Evolutionary conservation across 2,888 invertebrate genomes (phyloP).

Genomic region (Marronus borbonicus): DNA sequence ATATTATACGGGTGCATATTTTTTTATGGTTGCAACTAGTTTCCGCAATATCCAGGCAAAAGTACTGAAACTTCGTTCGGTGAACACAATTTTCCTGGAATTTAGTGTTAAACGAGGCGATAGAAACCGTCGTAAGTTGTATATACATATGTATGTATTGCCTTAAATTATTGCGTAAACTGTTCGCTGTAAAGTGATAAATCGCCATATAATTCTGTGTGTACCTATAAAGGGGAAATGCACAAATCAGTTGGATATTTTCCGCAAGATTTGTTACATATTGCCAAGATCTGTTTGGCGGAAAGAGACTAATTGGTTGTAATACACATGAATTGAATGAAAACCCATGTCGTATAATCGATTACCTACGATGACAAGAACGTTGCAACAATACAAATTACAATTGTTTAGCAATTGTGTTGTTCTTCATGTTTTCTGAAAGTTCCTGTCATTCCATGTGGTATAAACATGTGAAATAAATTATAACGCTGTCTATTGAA

Average conservation of each 20-base stretch:
- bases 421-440: too few relatives aligned
- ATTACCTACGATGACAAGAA: too few relatives aligned
- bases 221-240: neutral
- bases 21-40: too few relatives aligned
- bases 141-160: neutral
- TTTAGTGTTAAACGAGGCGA: neutral
- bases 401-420: too few relatives aligned
- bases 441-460: too few relatives aligned
- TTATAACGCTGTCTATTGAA: too few relatives aligned
- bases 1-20: too few relatives aligned
- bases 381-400: too few relatives aligned
- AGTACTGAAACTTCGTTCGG: neutral
- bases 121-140: neutral
- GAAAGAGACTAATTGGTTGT: neutral
- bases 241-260: conserved; percentile 3
- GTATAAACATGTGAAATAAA: too few relatives aligned
- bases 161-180: conserved; percentile 7
- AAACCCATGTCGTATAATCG: too few relatives aligned
- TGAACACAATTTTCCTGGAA: neutral
- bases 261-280: neutral
- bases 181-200: neutral
- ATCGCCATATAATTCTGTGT: neutral
- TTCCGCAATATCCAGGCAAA: too few relatives aligned
- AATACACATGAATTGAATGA: neutral
- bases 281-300: neutral